phyloP scores from a whole-genome alignment of 1,140 invertebrate genomes.

The Diorhabda carinulata region DNA sequence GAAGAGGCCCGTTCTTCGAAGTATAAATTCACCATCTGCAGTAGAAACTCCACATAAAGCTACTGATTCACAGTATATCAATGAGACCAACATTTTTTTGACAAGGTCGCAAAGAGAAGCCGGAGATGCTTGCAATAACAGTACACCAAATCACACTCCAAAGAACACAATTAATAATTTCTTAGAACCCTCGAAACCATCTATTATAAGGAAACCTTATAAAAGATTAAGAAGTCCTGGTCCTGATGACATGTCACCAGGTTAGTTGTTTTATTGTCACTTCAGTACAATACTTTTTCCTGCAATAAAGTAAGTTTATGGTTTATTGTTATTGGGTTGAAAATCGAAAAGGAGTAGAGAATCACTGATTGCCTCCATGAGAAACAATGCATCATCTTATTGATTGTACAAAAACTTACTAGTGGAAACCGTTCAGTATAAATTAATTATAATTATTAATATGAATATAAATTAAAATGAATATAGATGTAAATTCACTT shows the following conservation, averaged over 20 bases:
- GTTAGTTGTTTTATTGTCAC: constrained; percentile 38
- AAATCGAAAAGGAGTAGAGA: too few species aligned
- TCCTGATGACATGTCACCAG: constrained; percentile 48
- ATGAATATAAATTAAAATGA: too few species aligned
- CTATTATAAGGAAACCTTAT: constrained; percentile 36
- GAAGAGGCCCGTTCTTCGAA: neutral
- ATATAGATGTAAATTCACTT: too few species aligned
- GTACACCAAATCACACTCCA: neutral
- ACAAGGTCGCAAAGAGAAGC: neutral
- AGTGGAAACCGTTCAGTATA: too few species aligned
- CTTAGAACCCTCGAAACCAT: constrained; percentile 38
- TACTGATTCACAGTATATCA: neutral
- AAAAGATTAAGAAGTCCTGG: constrained; percentile 50
- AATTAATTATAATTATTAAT: too few species aligned
- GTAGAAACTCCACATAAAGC: neutral
- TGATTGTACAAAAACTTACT: neutral
- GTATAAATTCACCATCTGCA: neutral
- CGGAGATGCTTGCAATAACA: neutral
- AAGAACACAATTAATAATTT: constrained; percentile 25
- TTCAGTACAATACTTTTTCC: too few species aligned
- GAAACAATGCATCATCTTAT: neutral
- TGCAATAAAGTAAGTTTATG: too few species aligned
- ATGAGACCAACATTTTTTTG: neutral
- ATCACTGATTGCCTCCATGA: neutral
- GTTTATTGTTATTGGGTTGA: too few species aligned